A percentile compares a stretch with the other conserved stretches of the same genome.
Evolutionary conservation across 1,140 invertebrate species (phyloP).

Genomic region (Diachasma alloeum): DNA sequence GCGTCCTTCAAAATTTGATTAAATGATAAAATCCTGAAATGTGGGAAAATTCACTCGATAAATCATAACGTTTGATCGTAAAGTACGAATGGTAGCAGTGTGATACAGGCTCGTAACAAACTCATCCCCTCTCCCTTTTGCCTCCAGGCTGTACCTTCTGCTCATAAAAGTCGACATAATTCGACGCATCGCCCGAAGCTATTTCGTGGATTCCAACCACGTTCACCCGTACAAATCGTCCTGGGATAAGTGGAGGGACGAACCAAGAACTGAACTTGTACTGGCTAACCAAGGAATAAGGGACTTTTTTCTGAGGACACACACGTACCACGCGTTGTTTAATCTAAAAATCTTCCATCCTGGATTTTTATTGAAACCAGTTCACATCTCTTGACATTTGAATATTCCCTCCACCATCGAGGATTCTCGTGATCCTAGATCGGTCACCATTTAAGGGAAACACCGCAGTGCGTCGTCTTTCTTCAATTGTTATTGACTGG

Average conservation of each 20-base stretch:
- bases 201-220: constrained; percentile 40
- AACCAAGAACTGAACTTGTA: background rate
- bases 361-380: constrained; percentile 6
- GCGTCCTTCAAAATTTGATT: background rate
- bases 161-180: constrained; percentile 49
- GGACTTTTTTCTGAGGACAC: constrained; percentile 39
- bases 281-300: constrained; percentile 1
- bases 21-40: background rate
- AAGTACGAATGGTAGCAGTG: background rate
- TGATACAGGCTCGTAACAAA: background rate
- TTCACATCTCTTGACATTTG: background rate
- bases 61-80: background rate
- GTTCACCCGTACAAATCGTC: constrained; percentile 28
- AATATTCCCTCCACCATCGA: no score
- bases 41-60: background rate
- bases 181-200: constrained; percentile 38
- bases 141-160: constrained; percentile 8
- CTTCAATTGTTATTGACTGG: no score
- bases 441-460: background rate
- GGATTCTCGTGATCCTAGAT: background rate
- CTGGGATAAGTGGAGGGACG: constrained; percentile 19
- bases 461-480: background rate
- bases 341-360: constrained; percentile 46
- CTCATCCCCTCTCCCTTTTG: background rate
- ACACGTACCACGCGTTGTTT: constrained; percentile 37